Base-by-base conservation (phyloP, 1,140 invertebrate species). In the Drosophila seguyi region DNA sequence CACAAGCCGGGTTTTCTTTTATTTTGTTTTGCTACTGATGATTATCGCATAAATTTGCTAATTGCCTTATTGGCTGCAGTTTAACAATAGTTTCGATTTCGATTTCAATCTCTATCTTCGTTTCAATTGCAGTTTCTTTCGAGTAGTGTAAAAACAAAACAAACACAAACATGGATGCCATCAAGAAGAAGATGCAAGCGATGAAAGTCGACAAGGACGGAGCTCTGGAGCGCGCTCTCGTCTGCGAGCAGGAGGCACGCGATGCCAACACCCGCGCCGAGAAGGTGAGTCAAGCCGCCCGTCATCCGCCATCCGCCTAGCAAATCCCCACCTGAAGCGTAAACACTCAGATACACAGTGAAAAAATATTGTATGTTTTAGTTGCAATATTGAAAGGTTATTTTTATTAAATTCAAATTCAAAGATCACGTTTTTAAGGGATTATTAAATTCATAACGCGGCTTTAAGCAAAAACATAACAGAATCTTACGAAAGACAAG, bases 141-240 rank as follows among this genome's bases (percentile, higher is more conserved):
- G 82, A 90, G 86, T 85, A 62, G 78, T 76, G 84, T 76, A 84
- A 88, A 76, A 88, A 62, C 77, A 93, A 81, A 86, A 75, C 86
- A 90, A 93, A 91, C 93, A 81, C 93, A 85, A 84, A 93, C 94
- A 99, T 99, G 98, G 98, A 99, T 95, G 98, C 98, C 94, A 99
- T 99, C 95, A 99, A 99, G 97, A 99, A 99, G 97, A 99, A 99
- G 95, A 99, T 99, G 98, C 97, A 99, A 95, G 97, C 97, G 94
- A 99, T 99, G 98, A 99, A 99, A 97, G 95, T 99, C 95, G 98
- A 99, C 95, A 99, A 99, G 95, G 98, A 99, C 94, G 98, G 98
- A 94, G 98, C 98, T 91, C 95, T 98, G 94, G 98, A 99, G 93
- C 96, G 97, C 92, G 97, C 98, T 81, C 96, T 95, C 94, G 96